Evolutionary conservation across 2,797 vertebrate species (phyloP).

Genomic region (Ficedula albicollis): DNA sequence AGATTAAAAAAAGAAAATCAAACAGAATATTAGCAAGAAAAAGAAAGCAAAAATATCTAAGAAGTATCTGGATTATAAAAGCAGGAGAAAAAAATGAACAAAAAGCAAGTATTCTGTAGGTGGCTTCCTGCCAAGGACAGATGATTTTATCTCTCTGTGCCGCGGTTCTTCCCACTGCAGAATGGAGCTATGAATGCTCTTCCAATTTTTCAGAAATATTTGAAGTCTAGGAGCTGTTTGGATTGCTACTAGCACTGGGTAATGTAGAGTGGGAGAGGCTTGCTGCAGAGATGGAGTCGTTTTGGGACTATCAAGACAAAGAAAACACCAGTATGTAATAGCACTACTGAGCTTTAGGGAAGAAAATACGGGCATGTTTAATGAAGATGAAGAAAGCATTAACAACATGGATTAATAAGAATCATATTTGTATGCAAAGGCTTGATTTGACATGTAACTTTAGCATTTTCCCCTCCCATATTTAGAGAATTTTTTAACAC

Average conservation of each 20-base stretch:
- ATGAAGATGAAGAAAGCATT: not conserved
- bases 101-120: slow-evolving; percentile 17
- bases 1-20: not conserved
- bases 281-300: not conserved
- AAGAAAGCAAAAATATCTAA: not conserved
- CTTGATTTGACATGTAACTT: not conserved
- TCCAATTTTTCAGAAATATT: slow-evolving; percentile 18
- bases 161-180: not conserved
- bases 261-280: not conserved
- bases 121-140: slow-evolving; percentile 32
- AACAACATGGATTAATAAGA: not conserved
- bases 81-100: not conserved
- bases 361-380: not conserved
- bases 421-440: not conserved
- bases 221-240: slow-evolving; percentile 12
- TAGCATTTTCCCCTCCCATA: not conserved
- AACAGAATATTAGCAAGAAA: not conserved
- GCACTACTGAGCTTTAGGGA: not conserved
- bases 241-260: not conserved
- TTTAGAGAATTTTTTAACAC: not conserved
- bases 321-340: not conserved
- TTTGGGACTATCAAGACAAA: not conserved
- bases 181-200: not conserved
- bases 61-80: not conserved
- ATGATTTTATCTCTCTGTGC: slow-evolving; percentile 40